Conservation (phyloP, 2,797 vertebrate genomes). For the Glyptemys insculpta region DNA sequence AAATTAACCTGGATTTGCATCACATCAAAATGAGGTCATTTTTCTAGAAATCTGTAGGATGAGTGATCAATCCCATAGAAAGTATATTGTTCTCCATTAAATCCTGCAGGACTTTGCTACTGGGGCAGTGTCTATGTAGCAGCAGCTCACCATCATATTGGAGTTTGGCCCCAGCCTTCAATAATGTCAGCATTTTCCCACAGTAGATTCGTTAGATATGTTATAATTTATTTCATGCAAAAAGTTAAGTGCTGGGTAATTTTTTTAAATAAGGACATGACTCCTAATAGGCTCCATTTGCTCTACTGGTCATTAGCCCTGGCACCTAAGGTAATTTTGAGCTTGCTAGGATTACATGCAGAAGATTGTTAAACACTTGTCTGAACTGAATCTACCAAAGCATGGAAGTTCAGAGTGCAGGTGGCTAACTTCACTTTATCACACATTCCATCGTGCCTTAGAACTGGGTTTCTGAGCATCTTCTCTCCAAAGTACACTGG, state of each 20-base stretch:
- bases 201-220: background rate
- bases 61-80: background rate
- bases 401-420: background rate
- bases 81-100: slow-evolving; percentile 20
- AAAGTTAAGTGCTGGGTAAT: background rate
- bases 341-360: background rate
- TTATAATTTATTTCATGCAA: background rate
- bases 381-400: background rate
- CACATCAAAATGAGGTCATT: background rate
- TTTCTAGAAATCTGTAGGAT: background rate
- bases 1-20: background rate
- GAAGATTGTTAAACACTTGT: background rate
- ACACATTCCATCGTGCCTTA: background rate
- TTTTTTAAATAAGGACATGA: background rate
- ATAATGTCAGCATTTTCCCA: slow-evolving; percentile 29
- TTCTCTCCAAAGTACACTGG: background rate
- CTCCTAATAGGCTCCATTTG: slow-evolving; percentile 39
- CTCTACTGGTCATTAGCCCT: background rate
- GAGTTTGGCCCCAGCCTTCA: slow-evolving; percentile 33
- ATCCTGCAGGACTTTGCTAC: background rate
- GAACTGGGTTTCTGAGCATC: background rate
- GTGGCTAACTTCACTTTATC: background rate
- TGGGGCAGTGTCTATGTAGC: background rate
- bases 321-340: slow-evolving; percentile 43
- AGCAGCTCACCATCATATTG: slow-evolving; percentile 45